These are phyloP conservation scores for Euplexia lucipara DNA, from an alignment of 2,888 invertebrate species.

Conservation along the genomic window DNA sequence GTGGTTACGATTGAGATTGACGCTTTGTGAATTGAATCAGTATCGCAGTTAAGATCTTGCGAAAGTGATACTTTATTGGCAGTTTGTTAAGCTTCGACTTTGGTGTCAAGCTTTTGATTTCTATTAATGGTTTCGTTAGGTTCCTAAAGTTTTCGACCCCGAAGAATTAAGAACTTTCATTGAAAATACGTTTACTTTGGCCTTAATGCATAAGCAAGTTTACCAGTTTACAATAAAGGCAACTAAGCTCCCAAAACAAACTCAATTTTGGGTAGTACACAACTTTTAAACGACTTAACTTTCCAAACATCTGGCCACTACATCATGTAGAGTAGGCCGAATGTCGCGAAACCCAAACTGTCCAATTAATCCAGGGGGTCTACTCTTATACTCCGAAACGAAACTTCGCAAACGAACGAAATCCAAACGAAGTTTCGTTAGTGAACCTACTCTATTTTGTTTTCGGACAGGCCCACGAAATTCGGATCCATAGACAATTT, in stretches of 20 bases:
- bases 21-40: conserved; percentile 13
- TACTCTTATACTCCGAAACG: too few relatives aligned
- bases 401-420: too few relatives aligned
- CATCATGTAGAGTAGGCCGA: conserved; percentile 29
- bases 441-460: too few relatives aligned
- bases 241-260: conserved; percentile 2
- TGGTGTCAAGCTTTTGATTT: conserved; percentile 7
- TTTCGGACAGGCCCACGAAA: too few relatives aligned
- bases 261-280: conserved; percentile 3
- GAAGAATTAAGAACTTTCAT: neutral
- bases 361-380: too few relatives aligned
- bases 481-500: too few relatives aligned
- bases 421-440: too few relatives aligned
- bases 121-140: neutral
- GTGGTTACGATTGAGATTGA: conserved; percentile 36
- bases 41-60: conserved; percentile 2
- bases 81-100: conserved; percentile 3
- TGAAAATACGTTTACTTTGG: neutral
- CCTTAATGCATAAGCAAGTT: neutral
- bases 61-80: conserved; percentile 28
- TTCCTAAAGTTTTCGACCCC: neutral
- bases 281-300: conserved; percentile 31
- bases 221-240: neutral
- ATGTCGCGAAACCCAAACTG: conserved; percentile 31
- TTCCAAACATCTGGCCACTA: conserved; percentile 22